A percentile compares a stretch with the other conserved stretches of the same genome.
phyloP scores from a whole-genome alignment of 2,888 invertebrate genomes.

The Odontomyia ornata region DNA sequence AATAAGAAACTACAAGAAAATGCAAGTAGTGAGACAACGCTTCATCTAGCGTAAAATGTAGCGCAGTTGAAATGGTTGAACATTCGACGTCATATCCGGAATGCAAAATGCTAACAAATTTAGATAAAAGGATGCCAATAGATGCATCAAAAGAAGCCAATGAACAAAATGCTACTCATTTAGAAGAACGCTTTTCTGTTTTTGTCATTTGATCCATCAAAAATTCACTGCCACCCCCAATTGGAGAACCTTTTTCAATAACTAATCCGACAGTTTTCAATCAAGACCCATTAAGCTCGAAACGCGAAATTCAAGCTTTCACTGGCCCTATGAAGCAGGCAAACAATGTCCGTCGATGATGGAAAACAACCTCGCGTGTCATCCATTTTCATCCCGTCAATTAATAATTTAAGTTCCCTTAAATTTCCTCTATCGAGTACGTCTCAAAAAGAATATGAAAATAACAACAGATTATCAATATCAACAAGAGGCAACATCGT shows the following conservation, averaged over 20 bases:
- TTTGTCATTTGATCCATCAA: conserved; percentile 85
- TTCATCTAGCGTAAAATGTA: conserved; percentile 93
- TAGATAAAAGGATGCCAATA: conserved; percentile 76
- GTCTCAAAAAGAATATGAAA: conserved; percentile 1
- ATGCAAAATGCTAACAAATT: conserved; percentile 80
- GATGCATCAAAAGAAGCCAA: conserved; percentile 67
- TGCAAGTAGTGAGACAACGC: conserved; percentile 88
- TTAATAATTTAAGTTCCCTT: conserved; percentile 52
- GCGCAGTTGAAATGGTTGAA: conserved; percentile 80
- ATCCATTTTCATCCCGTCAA: conserved; percentile 52
- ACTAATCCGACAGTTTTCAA: conserved; percentile 73
- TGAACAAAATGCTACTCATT: conserved; percentile 69
- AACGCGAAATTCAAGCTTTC: conserved; percentile 81
- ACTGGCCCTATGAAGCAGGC: conserved; percentile 90
- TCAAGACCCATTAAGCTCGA: conserved; percentile 73
- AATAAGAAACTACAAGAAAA: conserved; percentile 96
- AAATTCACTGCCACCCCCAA: conserved; percentile 75
- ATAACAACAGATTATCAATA: conserved; percentile 42
- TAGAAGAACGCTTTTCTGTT: conserved; percentile 84
- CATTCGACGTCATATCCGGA: conserved; percentile 83
- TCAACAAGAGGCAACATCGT: conserved; percentile 3
- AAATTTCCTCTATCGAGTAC: conserved; percentile 25
- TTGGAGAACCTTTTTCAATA: conserved; percentile 83
- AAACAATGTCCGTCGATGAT: conserved; percentile 74
- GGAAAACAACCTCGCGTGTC: conserved; percentile 78